Base-by-base conservation (phyloP, 1,140 invertebrate genomes). In the Drosophila tsacasi region DNA sequence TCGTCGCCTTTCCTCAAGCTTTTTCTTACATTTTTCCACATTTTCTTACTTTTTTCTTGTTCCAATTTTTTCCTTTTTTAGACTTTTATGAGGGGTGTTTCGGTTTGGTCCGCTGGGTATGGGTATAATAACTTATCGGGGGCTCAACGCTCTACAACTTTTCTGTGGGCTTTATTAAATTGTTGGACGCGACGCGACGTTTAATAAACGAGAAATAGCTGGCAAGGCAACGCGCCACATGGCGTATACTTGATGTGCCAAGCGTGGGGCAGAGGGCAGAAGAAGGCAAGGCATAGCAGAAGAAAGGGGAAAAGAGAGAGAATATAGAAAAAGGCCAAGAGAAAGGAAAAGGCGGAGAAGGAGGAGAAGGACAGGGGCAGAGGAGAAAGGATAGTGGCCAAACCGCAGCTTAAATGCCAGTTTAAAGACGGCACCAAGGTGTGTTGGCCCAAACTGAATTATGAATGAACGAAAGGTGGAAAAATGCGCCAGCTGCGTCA, bases 201-300 rank as follows among this genome's bases (percentile, higher is more conserved):
- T 71, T 71, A 71, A 71, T 71, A 71, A 71, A 71, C 67, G 67
- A 71, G 37, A 71, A 71, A 71, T 71, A 68, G 67, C 67, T 68
- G 64, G 63, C 67, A 71, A 68, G 54, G 63, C 67, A 30, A 15
- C 47, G 67, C 63, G 67, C 67, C 67, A 68, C 67, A 71, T 71
- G 67, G 67, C 67, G 67, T 71, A 68, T 71, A 71, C 67, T 71
- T 71, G 67, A 71, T 71, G 67, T 71, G 67, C 23, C 63, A 71
- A 67, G 63, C 67, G 63, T 23, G 32, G 62, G 49, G 19, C 15
- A 15, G 17, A 7, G 27, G 27, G 27, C 8, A 15, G 10, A 3
- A 2, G 9, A 2, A n/a, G 1, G 3, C 12, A 15, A 7, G 46
- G 46, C 1, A 49, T 5, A 8, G 5, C 17, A 23, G 13, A 21